Conservation (phyloP, 1,140 invertebrate species). For the Periplaneta americana region DNA sequence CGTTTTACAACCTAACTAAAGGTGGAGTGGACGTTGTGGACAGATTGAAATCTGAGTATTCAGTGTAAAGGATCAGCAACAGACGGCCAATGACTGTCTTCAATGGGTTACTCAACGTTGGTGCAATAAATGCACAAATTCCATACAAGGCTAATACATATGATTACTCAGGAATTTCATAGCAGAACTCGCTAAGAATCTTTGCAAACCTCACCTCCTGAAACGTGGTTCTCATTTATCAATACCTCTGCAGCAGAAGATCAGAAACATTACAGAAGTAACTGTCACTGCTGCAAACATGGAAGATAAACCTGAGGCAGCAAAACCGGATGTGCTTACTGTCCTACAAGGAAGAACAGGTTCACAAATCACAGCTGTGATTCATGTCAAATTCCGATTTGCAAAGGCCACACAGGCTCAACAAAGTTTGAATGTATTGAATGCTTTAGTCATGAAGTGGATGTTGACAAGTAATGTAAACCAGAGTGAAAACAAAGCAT, state of each 20-base stretch:
- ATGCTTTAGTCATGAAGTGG: background rate
- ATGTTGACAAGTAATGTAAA: no score
- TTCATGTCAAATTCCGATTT: background rate
- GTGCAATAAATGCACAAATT: constrained; percentile 29
- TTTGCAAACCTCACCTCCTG: background rate
- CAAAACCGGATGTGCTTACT: background rate
- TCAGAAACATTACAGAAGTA: background rate
- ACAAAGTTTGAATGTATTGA: background rate
- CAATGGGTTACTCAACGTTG: constrained; percentile 30
- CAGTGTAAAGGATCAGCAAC: constrained; percentile 15
- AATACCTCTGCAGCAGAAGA: background rate
- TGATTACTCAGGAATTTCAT: background rate
- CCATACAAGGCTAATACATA: background rate
- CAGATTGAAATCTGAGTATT: constrained; percentile 9
- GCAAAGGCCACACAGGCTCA: background rate
- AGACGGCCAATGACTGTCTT: constrained; percentile 30
- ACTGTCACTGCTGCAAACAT: background rate
- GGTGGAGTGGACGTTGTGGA: constrained; percentile 23
- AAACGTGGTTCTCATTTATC: background rate
- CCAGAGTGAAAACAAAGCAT: no score
- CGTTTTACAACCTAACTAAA: constrained; percentile 26
- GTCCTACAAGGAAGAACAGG: background rate
- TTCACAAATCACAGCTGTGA: background rate
- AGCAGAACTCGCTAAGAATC: background rate
- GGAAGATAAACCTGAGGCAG: background rate